phyloP scores from a whole-genome alignment of 2,113 vertebrate species.

The Podarcis cretensis region DNA sequence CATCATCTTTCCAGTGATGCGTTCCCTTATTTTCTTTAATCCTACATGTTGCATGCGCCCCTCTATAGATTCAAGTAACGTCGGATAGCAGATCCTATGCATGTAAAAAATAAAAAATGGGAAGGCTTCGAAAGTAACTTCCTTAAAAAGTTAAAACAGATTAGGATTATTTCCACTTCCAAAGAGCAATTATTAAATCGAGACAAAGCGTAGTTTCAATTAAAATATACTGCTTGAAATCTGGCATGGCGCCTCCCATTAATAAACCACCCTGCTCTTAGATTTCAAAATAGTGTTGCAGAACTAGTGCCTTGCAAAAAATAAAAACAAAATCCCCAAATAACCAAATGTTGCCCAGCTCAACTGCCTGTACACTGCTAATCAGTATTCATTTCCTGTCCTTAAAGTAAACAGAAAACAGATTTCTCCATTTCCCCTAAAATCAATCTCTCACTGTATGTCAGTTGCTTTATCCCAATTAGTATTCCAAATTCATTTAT shows the following conservation, averaged over 20 bases:
- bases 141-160: constrained; percentile 25
- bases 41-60: neutral
- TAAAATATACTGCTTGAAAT: constrained; percentile 17
- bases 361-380: constrained; percentile 69
- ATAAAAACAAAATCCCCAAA: constrained; percentile 2
- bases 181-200: neutral
- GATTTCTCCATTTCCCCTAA: constrained; percentile 77
- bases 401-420: constrained; percentile 83
- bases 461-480: constrained; percentile 78
- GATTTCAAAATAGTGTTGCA: constrained; percentile 37
- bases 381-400: constrained; percentile 79
- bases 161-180: no score
- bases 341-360: constrained; percentile 65
- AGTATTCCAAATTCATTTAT: constrained; percentile 81
- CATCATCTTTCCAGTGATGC: neutral
- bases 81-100: no score
- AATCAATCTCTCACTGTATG: constrained; percentile 80
- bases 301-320: constrained; percentile 54
- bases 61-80: neutral
- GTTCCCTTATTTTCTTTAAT: constrained; percentile 35
- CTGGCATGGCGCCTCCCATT: constrained; percentile 15
- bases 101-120: neutral
- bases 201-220: neutral
- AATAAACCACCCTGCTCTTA: constrained; percentile 37
- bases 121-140: neutral